These are phyloP conservation scores for Neoaliturus tenellus DNA, from an alignment of 2,888 invertebrate species.

Conservation along the genomic window DNA sequence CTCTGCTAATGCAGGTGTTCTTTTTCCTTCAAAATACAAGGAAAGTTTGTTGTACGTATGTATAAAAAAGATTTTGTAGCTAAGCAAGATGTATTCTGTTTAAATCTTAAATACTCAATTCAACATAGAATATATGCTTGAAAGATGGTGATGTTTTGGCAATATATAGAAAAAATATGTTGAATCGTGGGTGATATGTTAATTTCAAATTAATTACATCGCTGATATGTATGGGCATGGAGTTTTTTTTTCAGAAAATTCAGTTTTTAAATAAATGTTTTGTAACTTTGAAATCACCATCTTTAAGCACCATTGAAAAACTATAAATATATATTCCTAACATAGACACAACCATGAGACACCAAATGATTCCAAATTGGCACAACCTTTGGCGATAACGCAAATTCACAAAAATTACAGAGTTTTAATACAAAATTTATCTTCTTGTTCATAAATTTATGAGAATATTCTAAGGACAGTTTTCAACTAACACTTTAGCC, in stretches of 20 bases:
- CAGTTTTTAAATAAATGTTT: background rate
- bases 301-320: background rate
- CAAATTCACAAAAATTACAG: background rate
- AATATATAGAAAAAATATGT: background rate
- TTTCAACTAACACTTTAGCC: background rate
- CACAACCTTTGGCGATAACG: conserved; percentile 13
- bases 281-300: background rate
- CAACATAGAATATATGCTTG: background rate
- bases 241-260: background rate
- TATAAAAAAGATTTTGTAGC: background rate
- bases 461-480: background rate
- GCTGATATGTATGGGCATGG: background rate
- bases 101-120: background rate
- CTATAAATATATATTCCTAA: background rate
- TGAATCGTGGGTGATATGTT: background rate
- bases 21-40: background rate
- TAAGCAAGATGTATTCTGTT: background rate
- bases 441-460: background rate
- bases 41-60: background rate
- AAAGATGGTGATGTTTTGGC: background rate
- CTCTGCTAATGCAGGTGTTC: background rate
- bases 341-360: conserved; percentile 27
- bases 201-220: background rate
- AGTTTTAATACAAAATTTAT: background rate
- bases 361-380: conserved; percentile 5